phyloP scores from a whole-genome alignment of 2,797 vertebrate species.

The Rousettus madagascariensis region DNA sequence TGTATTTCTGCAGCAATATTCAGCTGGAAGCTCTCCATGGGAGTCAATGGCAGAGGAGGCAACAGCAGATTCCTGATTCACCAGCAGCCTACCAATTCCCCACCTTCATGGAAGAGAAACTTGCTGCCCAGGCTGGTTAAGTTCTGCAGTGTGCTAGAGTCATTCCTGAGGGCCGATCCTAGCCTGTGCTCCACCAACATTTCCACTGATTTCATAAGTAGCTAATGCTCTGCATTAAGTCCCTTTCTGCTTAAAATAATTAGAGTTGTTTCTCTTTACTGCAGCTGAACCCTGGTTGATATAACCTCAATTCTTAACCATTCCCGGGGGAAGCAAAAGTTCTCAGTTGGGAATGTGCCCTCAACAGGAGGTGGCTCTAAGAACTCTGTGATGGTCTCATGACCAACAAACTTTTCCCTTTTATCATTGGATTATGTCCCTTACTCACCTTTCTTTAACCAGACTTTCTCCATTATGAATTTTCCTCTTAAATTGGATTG shows the following conservation, averaged over 20 bases:
- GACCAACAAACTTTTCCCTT: not conserved
- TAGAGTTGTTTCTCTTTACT: not conserved
- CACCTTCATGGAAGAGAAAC: not conserved
- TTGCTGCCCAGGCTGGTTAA: not conserved
- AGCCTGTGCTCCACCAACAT: not conserved
- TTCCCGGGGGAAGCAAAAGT: not conserved
- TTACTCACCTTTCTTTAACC: not conserved
- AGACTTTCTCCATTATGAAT: not conserved
- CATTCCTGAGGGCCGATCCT: not conserved
- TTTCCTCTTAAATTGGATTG: slow-evolving; percentile 6
- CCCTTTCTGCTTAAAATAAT: slow-evolving; percentile 11
- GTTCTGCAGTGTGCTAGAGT: not conserved
- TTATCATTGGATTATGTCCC: not conserved
- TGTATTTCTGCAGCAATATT: not conserved
- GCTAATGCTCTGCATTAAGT: not conserved
- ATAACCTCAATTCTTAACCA: not conserved
- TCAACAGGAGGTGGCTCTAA: not conserved
- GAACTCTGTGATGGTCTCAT: not conserved
- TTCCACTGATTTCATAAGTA: not conserved
- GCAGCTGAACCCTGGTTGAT: not conserved
- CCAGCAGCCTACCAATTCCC: not conserved
- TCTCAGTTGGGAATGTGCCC: not conserved
- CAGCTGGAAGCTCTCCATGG: not conserved
- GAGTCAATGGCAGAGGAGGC: not conserved
- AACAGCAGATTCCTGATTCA: not conserved